Conservation (phyloP, 2,113 vertebrate genomes). For the Hypocryptadius cinnamomeus region DNA sequence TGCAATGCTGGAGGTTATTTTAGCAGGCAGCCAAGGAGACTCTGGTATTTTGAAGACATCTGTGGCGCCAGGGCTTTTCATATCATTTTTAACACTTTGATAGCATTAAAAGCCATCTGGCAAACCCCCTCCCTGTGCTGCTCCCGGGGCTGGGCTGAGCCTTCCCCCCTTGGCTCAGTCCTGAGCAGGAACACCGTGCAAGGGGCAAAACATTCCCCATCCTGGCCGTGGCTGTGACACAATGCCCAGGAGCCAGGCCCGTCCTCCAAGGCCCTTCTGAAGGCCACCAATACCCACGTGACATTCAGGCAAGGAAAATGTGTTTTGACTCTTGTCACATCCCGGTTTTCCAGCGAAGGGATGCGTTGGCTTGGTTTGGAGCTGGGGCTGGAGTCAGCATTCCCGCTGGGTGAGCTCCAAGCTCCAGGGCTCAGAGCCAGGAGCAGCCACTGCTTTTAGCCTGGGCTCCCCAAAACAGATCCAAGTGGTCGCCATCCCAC, state of each 20-base stretch:
- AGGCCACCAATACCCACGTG: not conserved
- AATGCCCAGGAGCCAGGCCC: not conserved
- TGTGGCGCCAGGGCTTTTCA: slow-evolving; percentile 30
- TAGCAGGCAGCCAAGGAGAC: slow-evolving; percentile 56
- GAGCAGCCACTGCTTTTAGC: not conserved
- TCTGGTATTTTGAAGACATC: slow-evolving; percentile 58
- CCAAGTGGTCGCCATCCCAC: not conserved
- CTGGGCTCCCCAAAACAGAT: not conserved
- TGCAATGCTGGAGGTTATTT: slow-evolving; percentile 55
- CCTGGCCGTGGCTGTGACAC: not conserved
- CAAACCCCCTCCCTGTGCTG: not conserved
- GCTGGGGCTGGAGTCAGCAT: not conserved
- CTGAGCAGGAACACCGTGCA: fast-evolving
- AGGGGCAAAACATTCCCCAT: not conserved
- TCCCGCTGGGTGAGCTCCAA: not conserved
- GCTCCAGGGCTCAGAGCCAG: not conserved
- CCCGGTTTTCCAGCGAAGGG: not conserved
- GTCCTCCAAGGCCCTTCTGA: not conserved
- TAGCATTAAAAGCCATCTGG: not conserved
- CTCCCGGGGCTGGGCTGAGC: not conserved
- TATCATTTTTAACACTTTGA: slow-evolving; percentile 52
- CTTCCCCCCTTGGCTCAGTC: fast-evolving
- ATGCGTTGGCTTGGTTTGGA: not conserved
- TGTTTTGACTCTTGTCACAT: not conserved
- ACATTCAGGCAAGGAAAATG: not conserved